Percentiles rank a stretch among this genome's conserved stretches.
phyloP scores from a whole-genome alignment of 2,888 invertebrate species.

The Macropis europaea region DNA sequence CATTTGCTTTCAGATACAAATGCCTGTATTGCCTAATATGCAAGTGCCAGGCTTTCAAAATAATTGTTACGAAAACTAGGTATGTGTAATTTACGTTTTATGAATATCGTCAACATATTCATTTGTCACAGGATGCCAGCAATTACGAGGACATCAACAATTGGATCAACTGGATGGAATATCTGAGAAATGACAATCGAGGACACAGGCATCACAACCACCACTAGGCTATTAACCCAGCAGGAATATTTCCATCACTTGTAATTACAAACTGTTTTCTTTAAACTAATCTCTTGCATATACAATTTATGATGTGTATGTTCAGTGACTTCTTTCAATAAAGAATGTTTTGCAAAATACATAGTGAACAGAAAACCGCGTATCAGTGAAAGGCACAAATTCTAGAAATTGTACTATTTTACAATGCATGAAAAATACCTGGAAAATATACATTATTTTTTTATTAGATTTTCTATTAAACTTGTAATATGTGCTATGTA shows the following conservation, averaged over 20 bases:
- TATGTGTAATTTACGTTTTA: slow-evolving; percentile 31
- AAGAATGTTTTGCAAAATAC: slow-evolving; percentile 52
- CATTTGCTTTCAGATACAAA: slow-evolving; percentile 76
- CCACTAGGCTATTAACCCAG: slow-evolving; percentile 59
- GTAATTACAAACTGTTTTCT: slow-evolving; percentile 44
- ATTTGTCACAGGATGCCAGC: slow-evolving; percentile 63
- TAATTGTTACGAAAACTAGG: slow-evolving; percentile 53
- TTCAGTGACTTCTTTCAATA: slow-evolving; percentile 50
- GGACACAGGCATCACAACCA: slow-evolving; percentile 68
- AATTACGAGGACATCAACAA: slow-evolving; percentile 59
- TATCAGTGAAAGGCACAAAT: not conserved
- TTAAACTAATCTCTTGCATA: slow-evolving; percentile 14
- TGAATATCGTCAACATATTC: slow-evolving; percentile 43
- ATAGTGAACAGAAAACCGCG: not conserved
- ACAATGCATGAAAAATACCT: slow-evolving; percentile 3
- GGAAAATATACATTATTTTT: slow-evolving; percentile 29
- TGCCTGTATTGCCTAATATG: slow-evolving; percentile 67
- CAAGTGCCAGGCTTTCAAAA: slow-evolving; percentile 59
- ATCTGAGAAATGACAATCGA: slow-evolving; percentile 58
- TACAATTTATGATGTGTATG: slow-evolving; percentile 47
- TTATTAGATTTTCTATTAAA: slow-evolving; percentile 29
- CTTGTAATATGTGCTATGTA: slow-evolving; percentile 38
- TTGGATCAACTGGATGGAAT: slow-evolving; percentile 68
- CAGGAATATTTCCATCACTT: slow-evolving; percentile 45
- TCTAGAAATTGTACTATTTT: slow-evolving; percentile 6